Evolutionary conservation across 2,797 vertebrate species (phyloP), one percentile per base, ranked within the genome.

Genomic region (Semotilus atromaculatus): DNA sequence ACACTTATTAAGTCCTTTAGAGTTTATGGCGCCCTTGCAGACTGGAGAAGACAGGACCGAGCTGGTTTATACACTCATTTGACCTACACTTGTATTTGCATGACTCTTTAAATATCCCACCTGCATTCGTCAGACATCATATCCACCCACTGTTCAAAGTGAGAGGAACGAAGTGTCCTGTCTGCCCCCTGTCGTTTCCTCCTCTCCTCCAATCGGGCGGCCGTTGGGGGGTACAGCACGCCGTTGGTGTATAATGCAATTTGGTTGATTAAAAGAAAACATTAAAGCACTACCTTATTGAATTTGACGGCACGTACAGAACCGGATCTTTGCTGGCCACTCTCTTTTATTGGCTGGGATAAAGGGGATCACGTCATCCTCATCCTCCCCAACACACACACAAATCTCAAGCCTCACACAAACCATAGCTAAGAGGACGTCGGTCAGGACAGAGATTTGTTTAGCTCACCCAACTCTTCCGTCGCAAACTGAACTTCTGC

Each of bases 241-340:
- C 85, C 89, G 88, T 89, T 93, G 90, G 90, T 93, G 92, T 93
- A 93, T 96, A 96, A 96, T 96, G 95, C 94, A 95, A 96, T 96
- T 96, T 96, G 94, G 94, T 95, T 96, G 95, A 96, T 96, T 96
- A 96, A 96, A 96, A 95, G 94, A 95, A 96, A 95, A 96, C 95
- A 96, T 95, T 96, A 95, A 95, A 95, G 95, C 94, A 92, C 91
- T 92, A 94, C 94, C 95, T 95, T 94, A 96, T 96, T 96, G 94
- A 96, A 94, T 96, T 95, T 96, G 95, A 96, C 90, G 88, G 95
- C 95, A 96, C 94, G 94, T 95, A 95, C 93, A 86, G 91, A 95
- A 94, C 93, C 90, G 90, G 94, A 96, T 94, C 94, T 94, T 79
- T 92, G 91, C 94, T 82, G 92, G 94, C 94, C 95, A 95, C 94